Base-by-base conservation (phyloP, 1,140 invertebrate species). In the Pogonomyrmex californicus region DNA sequence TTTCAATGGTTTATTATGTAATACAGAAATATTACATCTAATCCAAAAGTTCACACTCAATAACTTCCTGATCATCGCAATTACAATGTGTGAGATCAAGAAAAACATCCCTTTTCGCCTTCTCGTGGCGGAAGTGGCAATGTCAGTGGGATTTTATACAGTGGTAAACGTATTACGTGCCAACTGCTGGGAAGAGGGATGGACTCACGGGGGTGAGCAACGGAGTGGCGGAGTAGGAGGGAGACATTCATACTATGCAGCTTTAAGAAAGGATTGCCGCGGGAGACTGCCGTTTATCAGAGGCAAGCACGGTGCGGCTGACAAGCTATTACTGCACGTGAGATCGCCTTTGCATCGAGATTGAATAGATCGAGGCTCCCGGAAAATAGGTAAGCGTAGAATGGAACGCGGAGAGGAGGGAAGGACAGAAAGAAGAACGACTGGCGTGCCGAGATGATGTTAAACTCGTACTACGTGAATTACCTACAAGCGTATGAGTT, bases 261-360 rank as follows among this genome's bases (percentile, higher is more conserved):
- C 88, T 51, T 81, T 86, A 86, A 90, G 78, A 85, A 91, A 92
- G 81, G 90, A 89, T 92, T 90, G 91, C 87, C 90, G 66, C 71
- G 87, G 85, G 85, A 91, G 82, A 81, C 81, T 92, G 88, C 86
- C 92, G 91, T 92, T 93, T 92, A 92, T 93, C 92, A 92, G 90
- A 91, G 78, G 85, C 85, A 86, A 85, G 58, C 79, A 86, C 87
- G 81, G 73, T 91, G 87, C 83, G 86, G 89, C 86, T 90, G 91
- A 92, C 89, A 91, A 91, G 91, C 91, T 92, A 91, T 93, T 92
- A 92, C 91, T 81, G 87, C 89, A 65, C 88, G 90, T 89, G 87
- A 90, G 88, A 92, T 92, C 91, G 88, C 88, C 85, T 92, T 92
- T 92, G 91, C 91, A 92, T 93, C 88, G 87, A 92, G 88, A 93